Base-by-base conservation (phyloP, 2,797 vertebrate genomes). In the Monodelphis domestica region DNA sequence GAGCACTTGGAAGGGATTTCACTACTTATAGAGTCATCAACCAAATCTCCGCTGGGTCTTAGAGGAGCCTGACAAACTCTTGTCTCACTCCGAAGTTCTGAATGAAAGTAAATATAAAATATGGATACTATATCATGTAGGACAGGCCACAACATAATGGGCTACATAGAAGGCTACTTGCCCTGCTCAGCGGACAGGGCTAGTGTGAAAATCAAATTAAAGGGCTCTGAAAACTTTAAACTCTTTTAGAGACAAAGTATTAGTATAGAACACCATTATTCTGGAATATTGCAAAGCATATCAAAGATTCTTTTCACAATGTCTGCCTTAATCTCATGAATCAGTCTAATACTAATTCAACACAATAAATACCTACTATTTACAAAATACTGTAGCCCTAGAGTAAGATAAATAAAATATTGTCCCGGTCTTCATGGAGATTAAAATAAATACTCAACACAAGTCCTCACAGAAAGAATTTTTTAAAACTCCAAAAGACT, bases 401-500 rank as follows among this genome's bases (percentile, higher is more conserved):
- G 70, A 12, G 38, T 45, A 45, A 78, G 24, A 45, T 45, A 78
- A 45, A 78, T 11, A 45, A 38, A 21, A 78, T 45, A 78, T 45
- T 70, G 21, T 78, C 38, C 38, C 21, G 45, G 70, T 21, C 38
- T 29, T 54, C 55, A 87, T 33, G 90, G 1, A 93, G 0, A 17
- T 78, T 45, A 92, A 94, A 87, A 93, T 45, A 87, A 0, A 89
- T 89, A 95, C 93, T 95, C 54, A 92, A 93, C 21, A 55, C 53
- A 91, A 87, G 53, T 59, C 91, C 17, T 94, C 45, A 63, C 6
- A 89, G 12, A 54, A 89, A 89, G 33, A 63, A 88, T 89, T 92
- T 90, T 91, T 56, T 84, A 89, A 95, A 63, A 24, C 57, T 9
- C 93, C 38, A 63, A 70, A 91, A 92, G 30, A 24, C 12, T 88